A percentile compares a stretch with the other conserved stretches of the same genome.
Evolutionary conservation across 2,113 vertebrate species (phyloP).

Genomic region (Rhinogobius similis): DNA sequence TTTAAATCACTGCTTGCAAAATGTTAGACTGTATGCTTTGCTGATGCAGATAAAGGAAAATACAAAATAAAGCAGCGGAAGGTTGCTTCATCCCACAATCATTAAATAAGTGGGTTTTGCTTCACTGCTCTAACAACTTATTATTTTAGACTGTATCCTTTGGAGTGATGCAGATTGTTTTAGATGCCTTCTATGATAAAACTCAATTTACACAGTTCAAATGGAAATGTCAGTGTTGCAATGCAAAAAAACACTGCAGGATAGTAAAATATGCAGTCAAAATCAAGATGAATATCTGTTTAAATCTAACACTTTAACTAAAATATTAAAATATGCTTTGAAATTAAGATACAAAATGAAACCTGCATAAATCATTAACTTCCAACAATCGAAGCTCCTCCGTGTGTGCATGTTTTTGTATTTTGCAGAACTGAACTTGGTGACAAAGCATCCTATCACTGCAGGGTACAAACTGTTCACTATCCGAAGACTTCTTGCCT

Average conservation of each 20-base stretch:
- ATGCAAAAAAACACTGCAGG: no score
- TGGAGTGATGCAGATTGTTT: background rate
- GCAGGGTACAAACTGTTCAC: slow-evolving; percentile 28
- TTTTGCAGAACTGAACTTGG: slow-evolving; percentile 30
- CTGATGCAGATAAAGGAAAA: background rate
- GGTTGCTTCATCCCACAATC: background rate
- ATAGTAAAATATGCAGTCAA: no score
- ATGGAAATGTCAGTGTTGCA: no score
- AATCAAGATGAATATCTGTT: no score
- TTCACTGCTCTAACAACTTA: background rate
- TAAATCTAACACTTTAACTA: no score
- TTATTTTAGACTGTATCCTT: background rate
- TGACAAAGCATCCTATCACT: slow-evolving; percentile 44
- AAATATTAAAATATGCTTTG: no score
- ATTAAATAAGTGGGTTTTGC: no score
- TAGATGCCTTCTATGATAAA: background rate
- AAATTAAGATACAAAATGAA: no score
- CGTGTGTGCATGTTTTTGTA: slow-evolving; percentile 37
- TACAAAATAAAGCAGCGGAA: background rate
- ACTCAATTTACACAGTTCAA: no score
- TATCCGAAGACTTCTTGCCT: slow-evolving; percentile 35
- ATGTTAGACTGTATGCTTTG: background rate
- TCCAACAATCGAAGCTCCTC: background rate
- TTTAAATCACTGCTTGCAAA: background rate
- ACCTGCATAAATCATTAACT: no score